Evolutionary conservation across 2,797 vertebrate species (phyloP), one percentile per base, ranked within the genome.

Genomic region (Crenuchus spilurus): DNA sequence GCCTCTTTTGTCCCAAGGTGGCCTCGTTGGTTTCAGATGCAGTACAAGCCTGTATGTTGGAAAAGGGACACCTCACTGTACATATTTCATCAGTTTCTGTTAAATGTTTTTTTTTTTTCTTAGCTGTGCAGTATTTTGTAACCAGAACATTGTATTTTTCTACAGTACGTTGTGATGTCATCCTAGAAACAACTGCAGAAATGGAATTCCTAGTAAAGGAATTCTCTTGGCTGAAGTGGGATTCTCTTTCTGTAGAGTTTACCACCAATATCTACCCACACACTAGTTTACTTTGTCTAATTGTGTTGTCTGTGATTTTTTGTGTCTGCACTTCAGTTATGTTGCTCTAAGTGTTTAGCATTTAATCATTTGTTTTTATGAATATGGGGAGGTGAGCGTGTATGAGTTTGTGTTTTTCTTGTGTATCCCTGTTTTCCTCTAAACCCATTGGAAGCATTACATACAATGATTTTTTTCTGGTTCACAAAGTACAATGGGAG

Each of bases 101-200:
- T 80, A 1, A 7, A 28, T 6, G 16, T 28, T 73, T 60, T 67
- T 54, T 51, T 44, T 84, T 49, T 28, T 72, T 55, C 57, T 70
- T 86, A 85, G 87, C 80, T 73, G 71, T 80, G 83, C 88, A 88
- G 89, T 90, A 82, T 91, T 91, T 86, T 88, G 44, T 86, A 79
- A 81, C 75, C 81, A 76, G 82, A 78, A 82, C 48, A 73, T 82
- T 49, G 11, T 66, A 13, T 82, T 84, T 83, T 80, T 83, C 77
- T 74, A 46, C 69, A 61, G 66, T 39, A 71, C 57, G 66, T 68
- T 31, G 67, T 76, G 67, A 76, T 20, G 30, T 66, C 6, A 31
- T 11, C 42, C 6, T 60, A 51, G 20, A 51, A 54, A 16, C 16
- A 20, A 33, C 70, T 51, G 60, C 2, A 64, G 61, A 61, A 70